Conservation (phyloP, 2,797 vertebrate genomes). For the Botia kubotai region DNA sequence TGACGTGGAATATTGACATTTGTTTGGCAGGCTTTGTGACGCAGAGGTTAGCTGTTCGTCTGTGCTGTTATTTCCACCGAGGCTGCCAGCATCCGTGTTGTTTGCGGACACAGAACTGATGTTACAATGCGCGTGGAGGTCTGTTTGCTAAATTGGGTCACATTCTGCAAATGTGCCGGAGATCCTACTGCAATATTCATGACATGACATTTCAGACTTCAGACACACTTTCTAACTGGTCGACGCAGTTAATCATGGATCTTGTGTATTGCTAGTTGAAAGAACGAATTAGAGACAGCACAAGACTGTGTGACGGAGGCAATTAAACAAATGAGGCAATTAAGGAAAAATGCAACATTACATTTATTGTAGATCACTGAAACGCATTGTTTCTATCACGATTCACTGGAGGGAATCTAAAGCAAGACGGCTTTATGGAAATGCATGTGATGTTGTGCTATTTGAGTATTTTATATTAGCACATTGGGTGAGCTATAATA, state of each 20-base stretch:
- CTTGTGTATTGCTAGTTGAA: conserved; percentile 34
- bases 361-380: conserved; percentile 27
- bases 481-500: background rate
- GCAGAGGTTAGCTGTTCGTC: conserved; percentile 19
- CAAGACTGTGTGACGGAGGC: conserved; percentile 13
- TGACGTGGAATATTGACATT: conserved; percentile 36
- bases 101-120: conserved; percentile 50
- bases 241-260: conserved; percentile 59
- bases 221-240: conserved; percentile 65
- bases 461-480: background rate
- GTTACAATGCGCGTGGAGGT: conserved; percentile 50
- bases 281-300: conserved; percentile 2
- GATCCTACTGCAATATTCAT: conserved; percentile 66
- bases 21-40: conserved; percentile 17
- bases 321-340: conserved; percentile 43
- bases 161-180: conserved; percentile 56
- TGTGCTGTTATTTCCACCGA: conserved; percentile 16
- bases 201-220: conserved; percentile 65
- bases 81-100: conserved; percentile 30
- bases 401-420: background rate
- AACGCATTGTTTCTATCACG: background rate
- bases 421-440: background rate
- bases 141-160: conserved; percentile 68
- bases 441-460: background rate
- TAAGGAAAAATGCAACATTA: conserved; percentile 6